Evolutionary conservation across 2,888 invertebrate genomes (phyloP).

Genomic region (Drosophila percnosoma): DNA sequence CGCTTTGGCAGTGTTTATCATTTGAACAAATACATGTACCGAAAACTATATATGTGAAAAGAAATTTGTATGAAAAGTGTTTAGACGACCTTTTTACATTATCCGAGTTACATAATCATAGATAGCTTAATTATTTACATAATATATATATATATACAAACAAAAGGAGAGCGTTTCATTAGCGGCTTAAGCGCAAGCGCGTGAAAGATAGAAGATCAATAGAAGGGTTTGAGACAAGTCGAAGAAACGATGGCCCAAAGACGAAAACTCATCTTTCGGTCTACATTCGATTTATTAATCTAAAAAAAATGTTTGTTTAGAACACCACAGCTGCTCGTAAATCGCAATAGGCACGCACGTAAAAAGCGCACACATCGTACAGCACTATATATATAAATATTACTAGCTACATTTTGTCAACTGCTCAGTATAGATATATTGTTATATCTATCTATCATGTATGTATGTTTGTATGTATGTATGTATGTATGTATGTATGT

Average conservation of each 20-base stretch:
- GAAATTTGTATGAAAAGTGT: constrained; percentile 13
- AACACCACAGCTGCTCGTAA: constrained; percentile 77
- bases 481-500: constrained; percentile 7
- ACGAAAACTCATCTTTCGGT: constrained; percentile 27
- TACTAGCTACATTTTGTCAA: constrained; percentile 69
- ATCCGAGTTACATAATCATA: constrained; percentile 11
- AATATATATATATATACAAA: constrained; percentile 69
- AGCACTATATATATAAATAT: constrained; percentile 56
- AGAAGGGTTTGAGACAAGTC: constrained; percentile 23
- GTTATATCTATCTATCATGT: constrained; percentile 14
- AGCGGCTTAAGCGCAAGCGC: constrained; percentile 63
- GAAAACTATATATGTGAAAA: constrained; percentile 43
- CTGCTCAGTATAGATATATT: constrained; percentile 38
- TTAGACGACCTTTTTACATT: constrained; percentile 27
- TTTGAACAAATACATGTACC: constrained; percentile 73
- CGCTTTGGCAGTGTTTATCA: constrained; percentile 83
- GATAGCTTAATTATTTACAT: constrained; percentile 61
- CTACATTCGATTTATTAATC: constrained; percentile 41
- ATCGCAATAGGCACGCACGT: constrained; percentile 65
- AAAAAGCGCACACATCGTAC: constrained; percentile 68
- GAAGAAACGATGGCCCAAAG: constrained; percentile 32
- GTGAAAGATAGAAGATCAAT: constrained; percentile 47
- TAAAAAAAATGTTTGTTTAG: constrained; percentile 67
- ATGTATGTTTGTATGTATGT: constrained; percentile 8
- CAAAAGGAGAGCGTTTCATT: constrained; percentile 50